phyloP scores from a whole-genome alignment of 2,797 vertebrate genomes.

The Gila robusta region DNA sequence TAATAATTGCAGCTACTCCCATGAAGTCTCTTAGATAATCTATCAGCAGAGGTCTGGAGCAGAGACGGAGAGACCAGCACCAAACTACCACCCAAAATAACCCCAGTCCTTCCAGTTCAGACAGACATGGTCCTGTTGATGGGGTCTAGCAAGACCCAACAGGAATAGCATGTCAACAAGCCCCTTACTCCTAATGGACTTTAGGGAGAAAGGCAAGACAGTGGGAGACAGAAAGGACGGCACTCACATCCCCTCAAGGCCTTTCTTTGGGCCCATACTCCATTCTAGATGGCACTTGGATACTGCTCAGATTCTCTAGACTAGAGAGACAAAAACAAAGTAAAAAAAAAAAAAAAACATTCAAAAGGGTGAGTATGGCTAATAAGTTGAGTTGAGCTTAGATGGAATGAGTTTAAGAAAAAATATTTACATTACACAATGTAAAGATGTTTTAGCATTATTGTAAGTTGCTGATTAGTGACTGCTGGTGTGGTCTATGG shows the following conservation, averaged over 20 bases:
- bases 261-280: neutral
- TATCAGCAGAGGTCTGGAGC: constrained; percentile 75
- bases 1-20: constrained; percentile 77
- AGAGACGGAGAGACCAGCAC: constrained; percentile 84
- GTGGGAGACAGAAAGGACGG: constrained; percentile 56
- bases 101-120: constrained; percentile 75
- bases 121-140: constrained; percentile 68
- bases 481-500: constrained; percentile 51
- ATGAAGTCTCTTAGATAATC: constrained; percentile 75
- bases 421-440: neutral
- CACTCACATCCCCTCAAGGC: constrained; percentile 28
- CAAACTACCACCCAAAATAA: constrained; percentile 88
- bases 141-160: constrained; percentile 73
- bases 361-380: neutral
- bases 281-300: neutral
- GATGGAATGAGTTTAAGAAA: neutral
- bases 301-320: neutral
- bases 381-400: neutral
- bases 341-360: neutral
- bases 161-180: constrained; percentile 88
- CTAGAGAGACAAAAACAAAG: neutral
- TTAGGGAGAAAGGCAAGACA: constrained; percentile 74
- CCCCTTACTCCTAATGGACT: constrained; percentile 81
- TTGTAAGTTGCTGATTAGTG: neutral
- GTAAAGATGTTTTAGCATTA: constrained; percentile 2